phyloP scores from a whole-genome alignment of 2,113 vertebrate genomes.

The Rousettus leschenaultii region DNA sequence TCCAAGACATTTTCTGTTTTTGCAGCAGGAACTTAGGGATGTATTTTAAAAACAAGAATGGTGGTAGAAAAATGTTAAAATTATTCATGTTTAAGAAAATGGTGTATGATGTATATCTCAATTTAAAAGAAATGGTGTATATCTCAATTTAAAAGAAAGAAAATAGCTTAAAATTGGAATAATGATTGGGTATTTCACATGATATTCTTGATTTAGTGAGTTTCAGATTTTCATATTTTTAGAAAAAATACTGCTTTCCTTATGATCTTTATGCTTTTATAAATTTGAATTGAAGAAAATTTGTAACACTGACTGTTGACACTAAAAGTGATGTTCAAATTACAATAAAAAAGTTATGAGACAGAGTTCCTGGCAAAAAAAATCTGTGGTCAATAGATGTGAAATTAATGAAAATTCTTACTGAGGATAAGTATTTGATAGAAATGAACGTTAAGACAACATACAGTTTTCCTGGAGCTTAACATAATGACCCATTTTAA shows the following conservation, averaged over 20 bases:
- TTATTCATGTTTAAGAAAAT: slow-evolving; percentile 18
- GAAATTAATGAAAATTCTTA: slow-evolving; percentile 33
- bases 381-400: neutral
- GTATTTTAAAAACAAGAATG: slow-evolving; percentile 27
- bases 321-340: slow-evolving; percentile 1
- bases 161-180: neutral
- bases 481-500: neutral
- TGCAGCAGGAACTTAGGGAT: neutral
- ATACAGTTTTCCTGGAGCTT: neutral
- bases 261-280: neutral
- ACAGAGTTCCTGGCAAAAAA: neutral
- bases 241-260: neutral
- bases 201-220: neutral
- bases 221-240: slow-evolving; percentile 29
- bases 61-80: neutral
- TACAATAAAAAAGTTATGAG: neutral
- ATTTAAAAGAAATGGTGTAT: neutral
- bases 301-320: neutral
- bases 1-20: neutral
- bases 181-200: neutral
- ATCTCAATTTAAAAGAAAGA: neutral
- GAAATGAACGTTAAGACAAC: slow-evolving; percentile 24
- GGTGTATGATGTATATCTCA: neutral
- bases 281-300: neutral
- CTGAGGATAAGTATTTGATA: neutral